phyloP scores from a whole-genome alignment of 2,888 invertebrate genomes.

The Sesamia inferens region DNA sequence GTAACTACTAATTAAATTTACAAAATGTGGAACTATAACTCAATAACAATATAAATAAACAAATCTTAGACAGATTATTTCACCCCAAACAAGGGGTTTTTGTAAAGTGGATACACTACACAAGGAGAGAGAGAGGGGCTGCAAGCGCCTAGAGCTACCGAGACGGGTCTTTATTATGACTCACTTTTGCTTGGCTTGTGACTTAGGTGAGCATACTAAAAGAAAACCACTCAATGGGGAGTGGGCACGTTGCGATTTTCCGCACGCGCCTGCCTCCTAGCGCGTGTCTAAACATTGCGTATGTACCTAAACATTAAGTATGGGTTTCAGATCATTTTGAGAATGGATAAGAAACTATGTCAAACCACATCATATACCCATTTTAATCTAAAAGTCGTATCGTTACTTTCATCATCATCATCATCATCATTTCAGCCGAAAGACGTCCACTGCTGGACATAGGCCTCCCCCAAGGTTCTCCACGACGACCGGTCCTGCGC shows the following conservation, averaged over 20 bases:
- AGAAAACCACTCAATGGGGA: constrained; percentile 78
- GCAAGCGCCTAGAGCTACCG: constrained; percentile 70
- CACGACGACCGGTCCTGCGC: too few species aligned
- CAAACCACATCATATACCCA: background rate
- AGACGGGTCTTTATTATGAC: constrained; percentile 81
- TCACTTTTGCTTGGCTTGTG: constrained; percentile 76
- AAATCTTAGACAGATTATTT: constrained; percentile 64
- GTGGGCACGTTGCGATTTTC: constrained; percentile 59
- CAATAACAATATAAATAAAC: constrained; percentile 56
- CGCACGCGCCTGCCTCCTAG: constrained; percentile 30
- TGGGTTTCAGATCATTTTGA: background rate
- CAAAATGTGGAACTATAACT: constrained; percentile 45
- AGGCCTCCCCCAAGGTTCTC: too few species aligned
- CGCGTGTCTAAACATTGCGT: background rate
- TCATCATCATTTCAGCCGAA: too few species aligned
- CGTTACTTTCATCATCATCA: too few species aligned
- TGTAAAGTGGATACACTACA: constrained; percentile 61
- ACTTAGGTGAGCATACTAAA: constrained; percentile 72
- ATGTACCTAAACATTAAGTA: constrained; percentile 1
- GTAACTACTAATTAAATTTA: constrained; percentile 3
- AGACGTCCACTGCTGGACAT: too few species aligned
- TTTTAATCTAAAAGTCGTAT: background rate
- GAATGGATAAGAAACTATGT: background rate
- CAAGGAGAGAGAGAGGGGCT: constrained; percentile 58
- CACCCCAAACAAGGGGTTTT: constrained; percentile 63